Percentiles rank a stretch among this genome's conserved stretches.
Conservation (phyloP, 2,888 invertebrate species). For the Trachelus tabidus region DNA sequence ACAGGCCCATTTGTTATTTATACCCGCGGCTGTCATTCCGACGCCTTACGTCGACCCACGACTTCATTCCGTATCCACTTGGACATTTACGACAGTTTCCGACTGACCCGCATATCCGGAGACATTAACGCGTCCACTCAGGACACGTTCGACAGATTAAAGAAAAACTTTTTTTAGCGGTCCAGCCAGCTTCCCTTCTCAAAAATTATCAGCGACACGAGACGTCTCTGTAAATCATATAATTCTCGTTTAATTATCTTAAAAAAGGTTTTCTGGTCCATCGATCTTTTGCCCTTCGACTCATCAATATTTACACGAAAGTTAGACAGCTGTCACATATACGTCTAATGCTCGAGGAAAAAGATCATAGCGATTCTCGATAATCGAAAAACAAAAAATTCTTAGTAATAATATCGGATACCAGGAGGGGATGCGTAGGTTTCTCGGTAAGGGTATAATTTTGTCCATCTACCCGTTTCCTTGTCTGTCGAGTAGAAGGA, state of each 20-base stretch:
- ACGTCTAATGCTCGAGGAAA: not conserved
- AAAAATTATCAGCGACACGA: not conserved
- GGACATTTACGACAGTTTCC: not conserved
- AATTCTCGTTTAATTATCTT: not conserved
- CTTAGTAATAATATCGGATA: not conserved
- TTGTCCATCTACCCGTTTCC: not conserved
- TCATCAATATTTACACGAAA: not conserved
- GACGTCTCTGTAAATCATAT: not conserved
- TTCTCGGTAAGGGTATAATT: not conserved
- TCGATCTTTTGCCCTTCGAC: not conserved
- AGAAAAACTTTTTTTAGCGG: not conserved
- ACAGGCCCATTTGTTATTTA: constrained; percentile 52
- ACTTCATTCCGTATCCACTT: not conserved
- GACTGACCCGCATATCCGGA: not conserved
- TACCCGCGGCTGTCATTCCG: constrained; percentile 31
- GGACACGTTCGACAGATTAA: not conserved
- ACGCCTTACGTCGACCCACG: constrained; percentile 7
- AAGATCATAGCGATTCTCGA: not conserved
- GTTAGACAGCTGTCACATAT: not conserved
- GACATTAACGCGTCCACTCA: not conserved
- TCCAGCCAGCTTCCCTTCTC: not conserved
- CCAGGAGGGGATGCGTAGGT: not conserved
- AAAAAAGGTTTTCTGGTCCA: not conserved
- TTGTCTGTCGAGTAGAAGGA: not conserved
- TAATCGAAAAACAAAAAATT: not conserved